Percentiles rank a stretch among this genome's conserved stretches.
These are phyloP conservation scores for Meleagris gallopavo DNA, from an alignment of 2,113 vertebrate genomes.

Conservation along the genomic window DNA sequence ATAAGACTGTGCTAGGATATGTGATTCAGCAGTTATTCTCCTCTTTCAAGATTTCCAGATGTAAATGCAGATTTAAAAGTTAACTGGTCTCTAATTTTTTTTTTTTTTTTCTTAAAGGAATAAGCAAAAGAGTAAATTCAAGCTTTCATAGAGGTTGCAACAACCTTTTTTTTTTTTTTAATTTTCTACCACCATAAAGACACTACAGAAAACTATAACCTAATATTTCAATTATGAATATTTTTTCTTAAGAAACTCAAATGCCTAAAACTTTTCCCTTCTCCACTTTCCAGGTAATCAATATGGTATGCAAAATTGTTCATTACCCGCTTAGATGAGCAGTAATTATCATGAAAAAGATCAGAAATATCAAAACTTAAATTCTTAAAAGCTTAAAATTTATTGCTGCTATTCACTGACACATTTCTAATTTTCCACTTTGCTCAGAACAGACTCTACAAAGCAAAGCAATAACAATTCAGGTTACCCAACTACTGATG, in stretches of 20 bases:
- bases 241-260: background rate
- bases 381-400: no score
- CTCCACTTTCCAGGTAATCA: background rate
- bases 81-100: background rate
- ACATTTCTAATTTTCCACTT: background rate
- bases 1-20: background rate
- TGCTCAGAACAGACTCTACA: background rate
- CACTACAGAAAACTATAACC: background rate
- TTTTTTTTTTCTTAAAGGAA: background rate
- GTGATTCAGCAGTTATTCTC: background rate
- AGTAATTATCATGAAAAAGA: conserved; percentile 1
- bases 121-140: background rate
- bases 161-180: background rate
- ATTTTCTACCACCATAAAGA: background rate
- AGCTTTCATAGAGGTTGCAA: background rate
- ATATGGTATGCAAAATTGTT: background rate
- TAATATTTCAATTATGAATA: background rate
- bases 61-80: background rate
- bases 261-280: background rate
- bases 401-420: background rate
- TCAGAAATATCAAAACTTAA: background rate
- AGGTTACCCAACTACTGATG: background rate
- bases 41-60: background rate
- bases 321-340: background rate
- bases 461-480: background rate